Evolutionary conservation across 2,113 vertebrate genomes (phyloP), one percentile per base, ranked within the genome.

Genomic region (Anarrhichthys ocellatus): DNA sequence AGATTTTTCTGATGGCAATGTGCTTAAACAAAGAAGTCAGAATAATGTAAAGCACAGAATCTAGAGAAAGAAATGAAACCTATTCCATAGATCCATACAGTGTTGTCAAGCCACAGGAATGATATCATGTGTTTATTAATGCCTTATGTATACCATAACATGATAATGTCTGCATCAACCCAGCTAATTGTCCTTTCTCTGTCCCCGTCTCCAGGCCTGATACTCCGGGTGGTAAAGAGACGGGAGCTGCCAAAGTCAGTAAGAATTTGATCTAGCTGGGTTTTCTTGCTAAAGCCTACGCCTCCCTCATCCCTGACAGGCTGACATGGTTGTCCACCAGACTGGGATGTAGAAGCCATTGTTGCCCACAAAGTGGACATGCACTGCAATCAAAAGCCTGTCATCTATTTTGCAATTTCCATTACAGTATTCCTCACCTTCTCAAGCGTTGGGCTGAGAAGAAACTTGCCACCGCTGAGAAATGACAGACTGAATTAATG

Each of bases 171-270:
- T 8, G 56, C 20, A 20, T 76, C 17, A 1, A 17, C 15, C 38
- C 20, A 40, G 8, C 0, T 27, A 46, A 17, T 24, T 7, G 24
- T 69, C 0, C 44, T 61, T 6, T 66, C 9, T 11, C 9, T 29
- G 7, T 40, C 15, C 10, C 48, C 75, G 48, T 76, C 76, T 85
- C 9, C 83, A 98, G 97, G 97, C 95, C 96, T 92, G 97, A 98
- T 80, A 95, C 95, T 96, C 91, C 96, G 92, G 95, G 96, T 95
- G 96, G 97, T 97, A 98, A 97, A 98, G 97, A 98, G 96, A 96
- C 97, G 94, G 97, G 97, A 98, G 96, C 97, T 97, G 96, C 97
- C 97, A 98, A 98, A 99, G 97, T 98, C 97, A 98, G 97, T 99
- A 99, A 99, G 97, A 99, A 99, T 98, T 97, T 97, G 95, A 96